Evolutionary conservation across 92 coral and sea anemone species (phyloP), one percentile per base, ranked within the genome.

Genomic region (Palythoa heliodiscus): DNA sequence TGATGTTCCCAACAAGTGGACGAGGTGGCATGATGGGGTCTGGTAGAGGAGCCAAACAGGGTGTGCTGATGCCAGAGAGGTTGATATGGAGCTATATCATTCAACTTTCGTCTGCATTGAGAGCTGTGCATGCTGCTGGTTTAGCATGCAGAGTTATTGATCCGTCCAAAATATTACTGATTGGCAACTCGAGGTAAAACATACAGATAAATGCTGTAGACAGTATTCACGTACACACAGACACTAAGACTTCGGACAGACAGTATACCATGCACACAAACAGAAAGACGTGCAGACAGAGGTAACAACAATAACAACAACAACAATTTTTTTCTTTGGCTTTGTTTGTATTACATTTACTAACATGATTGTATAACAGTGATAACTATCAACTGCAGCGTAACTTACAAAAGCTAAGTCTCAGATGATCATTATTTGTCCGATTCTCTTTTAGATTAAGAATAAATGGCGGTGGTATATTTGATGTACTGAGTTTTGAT

Each of bases 51-150:
- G 54, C 94, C 9, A 87, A 95, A 70, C 99, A 97, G 70, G 91
- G 95, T 2, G 93, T 95, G 66, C 83, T 93, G 8, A 97, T 97
- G 99, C 98, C 99, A 2, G 99, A 97, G 88, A 89, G 98, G 71
- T 87, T 97, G 19, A 95, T 97, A n/a, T 97, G 99, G 99, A 97
- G 98, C 66, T 97, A 97, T 71, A 93, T 97, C 25, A 97, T 97
- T 39, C 99, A 97, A 84, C 89, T 97, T 25, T 97, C 99, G 12
- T 97, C 99, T 6, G 99, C 98, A 7, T 77, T 97, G 57, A 94
- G 99, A 72, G 91, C 93, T 50, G 93, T 97, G 35, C 99, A 97
- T 61, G 90, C 98, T 11, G 90, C 95, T 79, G 95, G 93, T n/a
- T 63, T 97, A 69, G 98, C 99, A 3, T 97, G 99, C 58, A 90